Conservation (phyloP, 2,888 invertebrate species). For the Cantharis nigra region DNA sequence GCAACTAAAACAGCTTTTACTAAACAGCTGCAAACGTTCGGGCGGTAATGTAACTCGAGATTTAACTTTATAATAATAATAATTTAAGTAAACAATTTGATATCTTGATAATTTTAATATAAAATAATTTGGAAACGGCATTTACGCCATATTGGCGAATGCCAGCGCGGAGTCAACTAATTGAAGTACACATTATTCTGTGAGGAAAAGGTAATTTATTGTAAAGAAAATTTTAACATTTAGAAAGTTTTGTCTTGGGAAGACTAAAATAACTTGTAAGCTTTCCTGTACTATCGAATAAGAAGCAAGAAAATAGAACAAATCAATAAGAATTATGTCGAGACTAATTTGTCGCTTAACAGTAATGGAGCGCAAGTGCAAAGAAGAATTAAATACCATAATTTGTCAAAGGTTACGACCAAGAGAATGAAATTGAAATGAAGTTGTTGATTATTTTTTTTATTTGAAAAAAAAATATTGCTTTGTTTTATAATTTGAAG, state of each 20-base stretch:
- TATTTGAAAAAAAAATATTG: not conserved
- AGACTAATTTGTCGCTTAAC: not conserved
- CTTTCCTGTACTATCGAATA: not conserved
- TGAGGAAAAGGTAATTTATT: not conserved
- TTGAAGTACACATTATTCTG: too few relatives aligned
- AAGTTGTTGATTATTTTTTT: not conserved
- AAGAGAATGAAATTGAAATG: not conserved
- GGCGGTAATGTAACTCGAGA: too few relatives aligned
- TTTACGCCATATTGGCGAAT: too few relatives aligned
- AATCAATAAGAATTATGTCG: not conserved
- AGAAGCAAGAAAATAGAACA: not conserved
- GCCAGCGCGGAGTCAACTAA: too few relatives aligned
- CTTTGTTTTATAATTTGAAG: not conserved
- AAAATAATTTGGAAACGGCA: too few relatives aligned
- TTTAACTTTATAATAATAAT: too few relatives aligned
- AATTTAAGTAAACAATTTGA: too few relatives aligned
- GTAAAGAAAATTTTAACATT: too few relatives aligned
- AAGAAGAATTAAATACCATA: not conserved
- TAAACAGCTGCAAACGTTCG: too few relatives aligned
- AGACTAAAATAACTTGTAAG: not conserved
- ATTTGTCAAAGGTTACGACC: not conserved
- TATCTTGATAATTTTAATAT: too few relatives aligned
- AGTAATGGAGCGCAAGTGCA: not conserved
- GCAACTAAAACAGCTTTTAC: too few relatives aligned
- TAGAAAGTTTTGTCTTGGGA: too few relatives aligned